Evolutionary conservation across 2,797 vertebrate species (phyloP), one percentile per base, ranked within the genome.

Genomic region (Gymnothorax reevesii): DNA sequence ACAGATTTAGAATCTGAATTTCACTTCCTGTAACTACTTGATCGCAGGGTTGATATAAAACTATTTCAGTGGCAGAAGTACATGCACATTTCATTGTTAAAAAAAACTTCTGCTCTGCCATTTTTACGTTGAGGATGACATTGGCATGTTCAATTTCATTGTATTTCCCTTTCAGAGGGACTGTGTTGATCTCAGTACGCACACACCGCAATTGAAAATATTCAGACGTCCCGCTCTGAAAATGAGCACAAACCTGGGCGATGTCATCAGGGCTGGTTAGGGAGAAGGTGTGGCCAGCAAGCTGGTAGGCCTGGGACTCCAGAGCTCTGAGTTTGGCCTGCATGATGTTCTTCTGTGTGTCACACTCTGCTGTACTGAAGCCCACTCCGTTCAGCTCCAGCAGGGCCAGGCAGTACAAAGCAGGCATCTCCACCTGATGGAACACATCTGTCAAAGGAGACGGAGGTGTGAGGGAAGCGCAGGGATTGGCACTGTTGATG

Each of bases 381-480:
- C 99, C 99, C 1, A 99, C 93, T 62, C 99, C 99, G 59, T 99
- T 99, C 89, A 99, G 92, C 90, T 99, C 98, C 91, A 99, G 88
- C 90, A 99, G 94, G 27, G 97, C 97, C 94, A 99, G 92, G 90
- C 97, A 98, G 84, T 98, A 96, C 88, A 98, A 98, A 3, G 94
- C 97, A 0, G 97, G 98, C 98, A 99, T 99, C 94, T 99, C 99
- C 71, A 97, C 94, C 88, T 90, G 94, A 87, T 91, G 92, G 92
- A 99, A 99, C 57, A 95, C 79, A 90, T 96, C 99, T 99, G 94
- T 85, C 4, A 75, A 6, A 79, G 82, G 25, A n/a, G 64, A n/a
- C 2, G 64, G 22, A 9, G 64, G 64, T n/a, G n/a, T n/a, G n/a
- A n/a, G n/a, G n/a, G n/a, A n/a, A n/a, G n/a, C n/a, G n/a, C n/a